Evolutionary conservation across 2,888 invertebrate species (phyloP).

Genomic region (Lepidochrysops patricia): DNA sequence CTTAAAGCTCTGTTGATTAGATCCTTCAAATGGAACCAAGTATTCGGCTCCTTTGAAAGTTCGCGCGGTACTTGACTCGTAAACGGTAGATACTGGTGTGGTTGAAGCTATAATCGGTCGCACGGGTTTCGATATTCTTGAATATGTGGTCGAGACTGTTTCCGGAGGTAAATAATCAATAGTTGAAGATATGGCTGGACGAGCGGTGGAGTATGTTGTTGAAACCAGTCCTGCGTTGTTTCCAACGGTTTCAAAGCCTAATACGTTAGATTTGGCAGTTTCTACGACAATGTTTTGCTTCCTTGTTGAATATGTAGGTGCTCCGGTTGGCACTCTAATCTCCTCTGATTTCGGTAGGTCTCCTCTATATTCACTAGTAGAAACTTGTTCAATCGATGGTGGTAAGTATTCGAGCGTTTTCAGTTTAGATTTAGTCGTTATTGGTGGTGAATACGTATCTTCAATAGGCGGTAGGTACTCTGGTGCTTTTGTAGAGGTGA

Average conservation of each 20-base stretch:
- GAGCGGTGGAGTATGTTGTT: slow-evolving; percentile 31
- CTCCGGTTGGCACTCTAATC: slow-evolving; percentile 25
- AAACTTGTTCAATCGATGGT: slow-evolving; percentile 20
- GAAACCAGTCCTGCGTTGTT: slow-evolving; percentile 51
- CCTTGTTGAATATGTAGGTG: slow-evolving; percentile 26
- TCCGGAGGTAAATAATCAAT: slow-evolving; percentile 29
- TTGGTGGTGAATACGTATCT: slow-evolving; percentile 28
- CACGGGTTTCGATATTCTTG: slow-evolving; percentile 28
- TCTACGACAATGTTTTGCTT: slow-evolving; percentile 54
- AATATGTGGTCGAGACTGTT: slow-evolving; percentile 32
- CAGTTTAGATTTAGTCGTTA: slow-evolving; percentile 20
- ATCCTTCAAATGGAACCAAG: slow-evolving; percentile 35
- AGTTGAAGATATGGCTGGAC: slow-evolving; percentile 38
- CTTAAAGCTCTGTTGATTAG: slow-evolving; percentile 37
- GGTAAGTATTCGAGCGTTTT: slow-evolving; percentile 24
- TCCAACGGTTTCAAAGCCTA: slow-evolving; percentile 51
- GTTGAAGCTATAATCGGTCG: slow-evolving; percentile 41
- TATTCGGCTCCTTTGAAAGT: slow-evolving; percentile 39
- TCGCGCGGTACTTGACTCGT: slow-evolving; percentile 35
- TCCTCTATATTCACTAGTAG: slow-evolving; percentile 33
- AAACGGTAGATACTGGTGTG: slow-evolving; percentile 32
- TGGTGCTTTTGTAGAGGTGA: slow-evolving; percentile 41
- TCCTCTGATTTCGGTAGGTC: slow-evolving; percentile 22
- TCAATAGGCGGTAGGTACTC: slow-evolving; percentile 34
- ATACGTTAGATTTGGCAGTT: slow-evolving; percentile 51